Conservation (phyloP, 2,888 invertebrate genomes). For the Chaitophorus viminalis region DNA sequence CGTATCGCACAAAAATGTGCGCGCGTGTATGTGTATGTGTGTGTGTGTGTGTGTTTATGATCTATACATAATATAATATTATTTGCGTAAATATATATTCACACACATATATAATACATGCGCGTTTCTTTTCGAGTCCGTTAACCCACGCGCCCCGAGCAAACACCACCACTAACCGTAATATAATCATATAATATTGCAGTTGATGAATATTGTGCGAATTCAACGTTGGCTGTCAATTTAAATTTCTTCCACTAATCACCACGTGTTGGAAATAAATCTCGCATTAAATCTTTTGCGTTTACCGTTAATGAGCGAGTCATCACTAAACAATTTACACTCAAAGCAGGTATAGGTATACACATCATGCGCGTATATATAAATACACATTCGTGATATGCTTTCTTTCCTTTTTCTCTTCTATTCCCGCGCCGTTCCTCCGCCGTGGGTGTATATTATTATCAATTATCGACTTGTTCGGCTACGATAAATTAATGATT, state of each 20-base stretch:
- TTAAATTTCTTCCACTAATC: constrained; percentile 8
- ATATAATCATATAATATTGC: neutral
- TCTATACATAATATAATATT: neutral
- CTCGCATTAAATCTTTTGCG: neutral
- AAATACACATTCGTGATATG: neutral
- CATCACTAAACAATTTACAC: neutral
- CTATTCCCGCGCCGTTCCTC: neutral
- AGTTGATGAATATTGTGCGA: neutral
- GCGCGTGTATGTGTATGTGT: neutral
- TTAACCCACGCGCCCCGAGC: constrained; percentile 32
- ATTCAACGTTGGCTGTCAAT: constrained; percentile 25
- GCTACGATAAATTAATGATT: constrained; percentile 16
- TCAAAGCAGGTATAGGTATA: neutral
- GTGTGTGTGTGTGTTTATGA: too few relatives aligned
- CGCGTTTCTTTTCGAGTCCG: constrained; percentile 8
- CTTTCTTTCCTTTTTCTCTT: neutral
- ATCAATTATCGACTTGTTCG: constrained; percentile 31
- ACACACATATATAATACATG: neutral
- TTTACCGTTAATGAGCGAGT: constrained; percentile 21
- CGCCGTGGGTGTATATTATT: neutral
- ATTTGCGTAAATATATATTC: too few relatives aligned
- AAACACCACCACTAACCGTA: neutral
- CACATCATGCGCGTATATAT: neutral
- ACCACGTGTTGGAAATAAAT: neutral
- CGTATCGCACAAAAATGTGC: neutral